These are phyloP conservation scores for Chunga burmeisteri DNA, from an alignment of 2,113 vertebrate genomes.

Conservation along the genomic window DNA sequence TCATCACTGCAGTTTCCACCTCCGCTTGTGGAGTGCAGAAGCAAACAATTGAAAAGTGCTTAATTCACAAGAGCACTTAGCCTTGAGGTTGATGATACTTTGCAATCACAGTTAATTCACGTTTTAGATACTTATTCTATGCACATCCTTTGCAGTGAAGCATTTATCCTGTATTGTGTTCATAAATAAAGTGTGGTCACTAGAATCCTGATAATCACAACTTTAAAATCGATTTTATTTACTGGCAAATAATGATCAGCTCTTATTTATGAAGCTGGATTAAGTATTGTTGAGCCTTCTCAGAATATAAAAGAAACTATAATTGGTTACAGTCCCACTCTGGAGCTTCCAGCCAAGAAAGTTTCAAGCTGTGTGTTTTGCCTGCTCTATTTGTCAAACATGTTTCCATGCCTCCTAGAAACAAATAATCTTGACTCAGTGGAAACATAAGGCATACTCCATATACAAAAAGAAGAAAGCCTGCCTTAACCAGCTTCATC, in stretches of 20 bases:
- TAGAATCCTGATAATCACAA: not conserved
- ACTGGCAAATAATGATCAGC: not conserved
- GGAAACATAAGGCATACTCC: not conserved
- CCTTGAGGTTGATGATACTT: not conserved
- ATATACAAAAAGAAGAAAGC: not conserved
- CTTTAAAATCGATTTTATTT: slow-evolving; percentile 48
- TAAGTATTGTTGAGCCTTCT: not conserved
- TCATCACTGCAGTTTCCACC: not conserved
- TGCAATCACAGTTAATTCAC: not conserved
- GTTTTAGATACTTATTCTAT: not conserved
- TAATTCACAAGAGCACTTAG: not conserved
- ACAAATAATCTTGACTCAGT: not conserved
- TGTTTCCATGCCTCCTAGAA: slow-evolving; percentile 30
- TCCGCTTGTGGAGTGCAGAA: not conserved
- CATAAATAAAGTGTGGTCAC: not conserved
- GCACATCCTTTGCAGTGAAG: not conserved
- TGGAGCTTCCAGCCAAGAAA: slow-evolving; percentile 12
- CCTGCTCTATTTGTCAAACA: not conserved
- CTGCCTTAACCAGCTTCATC: not conserved
- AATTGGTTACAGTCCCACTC: not conserved
- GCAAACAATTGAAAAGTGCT: not conserved
- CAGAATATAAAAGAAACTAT: not conserved
- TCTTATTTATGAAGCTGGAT: not conserved
- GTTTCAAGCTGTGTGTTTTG: not conserved
- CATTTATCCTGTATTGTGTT: not conserved